Base-by-base conservation (phyloP, 2,797 vertebrate genomes). In the Manis pentadactyla region DNA sequence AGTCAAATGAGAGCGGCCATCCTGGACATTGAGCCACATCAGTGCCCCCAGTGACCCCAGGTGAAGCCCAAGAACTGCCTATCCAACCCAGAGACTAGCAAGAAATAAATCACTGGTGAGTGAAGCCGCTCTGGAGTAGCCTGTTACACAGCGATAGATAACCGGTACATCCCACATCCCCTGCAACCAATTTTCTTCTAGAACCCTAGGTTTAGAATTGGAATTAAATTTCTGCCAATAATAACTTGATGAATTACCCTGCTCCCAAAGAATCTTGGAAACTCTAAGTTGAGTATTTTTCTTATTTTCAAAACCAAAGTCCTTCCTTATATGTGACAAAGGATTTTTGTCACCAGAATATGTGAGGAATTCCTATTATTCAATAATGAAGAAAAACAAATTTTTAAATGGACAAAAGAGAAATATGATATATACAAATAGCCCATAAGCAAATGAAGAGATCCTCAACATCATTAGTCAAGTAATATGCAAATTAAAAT, bases 401-500 rank as follows among this genome's bases (percentile, higher is more conserved):
- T 87, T 92, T 19, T 6, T 1, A 34, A 87, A 59, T 75, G 37
- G 11, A 69, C 46, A 42, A 73, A 89, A 93, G 27, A 89, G 75
- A 25, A 69, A 49, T 49, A 84, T 63, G 25, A 71, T 31, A 78
- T 37, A 77, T 13, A 89, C 29, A 77, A 74, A 88, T 29, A 89
- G 46, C 31, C 46, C 59, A 53, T 77, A 69, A 85, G 14, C 17
- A 6, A 93, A 61, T 27, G 31, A 77, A 87, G 51, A 66, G 12
- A 11, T 49, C 2, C 1, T 74, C 49, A 66, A 74, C 57, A 66
- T 87, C 5, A 39, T 87, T 81, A 88, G 51, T 63, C 4, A 81
- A 21, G 37, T 49, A 89, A 92, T 66, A 79, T 64, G 71, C 64
- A 85, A 93, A 79, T 9, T 64, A 78, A 93, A 95, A 78, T 31